Base-by-base conservation (phyloP, 2,797 vertebrate species). In the Hybognathus amarus region DNA sequence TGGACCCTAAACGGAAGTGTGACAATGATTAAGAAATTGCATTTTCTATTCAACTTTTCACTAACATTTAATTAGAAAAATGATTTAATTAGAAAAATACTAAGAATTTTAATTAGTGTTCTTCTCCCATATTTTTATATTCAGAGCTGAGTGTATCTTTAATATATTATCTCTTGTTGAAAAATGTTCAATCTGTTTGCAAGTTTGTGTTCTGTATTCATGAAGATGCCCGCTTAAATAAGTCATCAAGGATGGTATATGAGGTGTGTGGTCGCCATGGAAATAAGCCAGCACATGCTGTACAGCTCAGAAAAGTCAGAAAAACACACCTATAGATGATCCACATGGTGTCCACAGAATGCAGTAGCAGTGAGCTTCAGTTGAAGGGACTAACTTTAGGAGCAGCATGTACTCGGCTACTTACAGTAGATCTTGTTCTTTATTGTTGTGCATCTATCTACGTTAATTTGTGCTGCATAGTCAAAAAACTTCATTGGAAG, bases 201-300 rank as follows among this genome's bases (percentile, higher is more conserved):
- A 30, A 40, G 54, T 38, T 20, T 84, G 77, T 52, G 36, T 27
- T 84, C 66, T 74, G 17, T 82, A 83, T 81, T 27, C 10, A 40
- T 79, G 30, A 50, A 50, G 22, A 3, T 50, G 42, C 69, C 42
- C 15, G 11, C 30, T 27, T 82, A 64, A 74, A 74, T 66, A 82
- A 82, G 54, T 61, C 56, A 74, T 81, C 69, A 74, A 81, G 56
- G 18, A 13, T 47, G 38, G 11, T 64, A 40, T 27, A 77, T 22
- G 27, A 30, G 68, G 79, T 80, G 64, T 83, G 80, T 79, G 85
- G 71, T 59, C 45, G 3, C 70, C 63, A 64, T 73, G 85, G 82
- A 71, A 76, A 61, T 63, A 20, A 67, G 22, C 67, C 18, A 50
- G 56, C 22, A 54, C 59, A 59, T 6, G 38, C 17, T 18, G 40